These are phyloP conservation scores for Triplophysa dalaica DNA, from an alignment of 2,113 vertebrate genomes.

Conservation along the genomic window DNA sequence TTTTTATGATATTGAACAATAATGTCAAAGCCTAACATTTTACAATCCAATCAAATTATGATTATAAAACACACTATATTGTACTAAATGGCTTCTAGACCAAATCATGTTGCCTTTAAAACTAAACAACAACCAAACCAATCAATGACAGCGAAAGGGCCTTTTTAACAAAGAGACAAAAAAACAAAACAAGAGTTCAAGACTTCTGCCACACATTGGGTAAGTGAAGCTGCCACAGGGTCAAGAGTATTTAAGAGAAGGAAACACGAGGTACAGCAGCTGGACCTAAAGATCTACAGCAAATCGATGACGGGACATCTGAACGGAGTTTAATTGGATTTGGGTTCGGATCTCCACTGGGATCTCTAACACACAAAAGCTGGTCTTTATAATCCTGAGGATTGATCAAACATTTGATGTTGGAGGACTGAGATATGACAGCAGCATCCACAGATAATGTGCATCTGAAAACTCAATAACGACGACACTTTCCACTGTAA, in stretches of 20 bases:
- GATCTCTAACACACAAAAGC: neutral
- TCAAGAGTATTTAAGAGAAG: constrained; percentile 16
- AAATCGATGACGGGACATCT: constrained; percentile 41
- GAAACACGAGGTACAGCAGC: neutral
- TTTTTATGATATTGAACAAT: too few relatives aligned
- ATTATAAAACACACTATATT: too few relatives aligned
- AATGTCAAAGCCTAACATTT: too few relatives aligned
- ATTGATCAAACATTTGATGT: constrained; percentile 43
- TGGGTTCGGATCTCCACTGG: constrained; percentile 25
- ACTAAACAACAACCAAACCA: too few relatives aligned
- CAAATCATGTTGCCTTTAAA: too few relatives aligned
- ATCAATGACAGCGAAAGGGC: neutral
- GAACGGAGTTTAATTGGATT: constrained; percentile 34
- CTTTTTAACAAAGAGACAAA: neutral
- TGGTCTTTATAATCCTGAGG: constrained; percentile 38
- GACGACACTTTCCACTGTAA: too few relatives aligned
- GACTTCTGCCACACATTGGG: neutral
- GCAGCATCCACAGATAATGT: constrained; percentile 11
- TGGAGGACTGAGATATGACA: neutral
- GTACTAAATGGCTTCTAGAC: too few relatives aligned
- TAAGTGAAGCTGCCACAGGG: constrained; percentile 16
- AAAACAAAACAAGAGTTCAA: neutral
- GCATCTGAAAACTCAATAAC: neutral
- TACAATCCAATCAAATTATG: too few relatives aligned
- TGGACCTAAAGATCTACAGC: neutral